Percentiles rank a stretch among this genome's conserved stretches.
Conservation (phyloP, 1,140 invertebrate genomes). For the Calosoma granatense region DNA sequence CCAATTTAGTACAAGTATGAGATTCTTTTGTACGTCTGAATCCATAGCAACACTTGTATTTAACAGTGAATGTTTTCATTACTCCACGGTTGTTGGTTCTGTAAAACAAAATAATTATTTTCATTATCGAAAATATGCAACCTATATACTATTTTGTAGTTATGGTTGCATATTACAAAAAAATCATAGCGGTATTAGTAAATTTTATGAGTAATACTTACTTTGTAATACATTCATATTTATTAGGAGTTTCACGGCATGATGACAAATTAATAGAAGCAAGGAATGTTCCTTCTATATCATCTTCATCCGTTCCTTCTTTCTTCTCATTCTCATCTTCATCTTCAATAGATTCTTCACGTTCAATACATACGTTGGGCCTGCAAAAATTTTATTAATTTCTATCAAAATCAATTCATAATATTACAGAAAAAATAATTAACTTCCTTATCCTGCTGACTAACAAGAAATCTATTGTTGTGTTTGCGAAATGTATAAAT, state of each 20-base stretch:
- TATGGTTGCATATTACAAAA: too few species aligned
- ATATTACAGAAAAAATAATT: not conserved
- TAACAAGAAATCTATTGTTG: not conserved
- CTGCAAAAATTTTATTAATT: conserved; percentile 23
- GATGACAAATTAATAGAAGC: conserved; percentile 38
- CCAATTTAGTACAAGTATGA: conserved; percentile 37
- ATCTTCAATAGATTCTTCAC: conserved; percentile 36
- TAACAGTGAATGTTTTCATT: conserved; percentile 43
- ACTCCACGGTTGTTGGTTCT: conserved; percentile 45
- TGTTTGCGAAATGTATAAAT: conserved; percentile 1
- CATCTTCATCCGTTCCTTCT: conserved; percentile 24
- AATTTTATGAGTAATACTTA: conserved; percentile 27
- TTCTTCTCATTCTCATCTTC: conserved; percentile 17
- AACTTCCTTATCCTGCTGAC: not conserved
- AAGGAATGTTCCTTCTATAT: conserved; percentile 17
- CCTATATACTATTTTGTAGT: too few species aligned
- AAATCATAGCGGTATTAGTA: too few species aligned
- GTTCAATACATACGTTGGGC: conserved; percentile 39
- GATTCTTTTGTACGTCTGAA: conserved; percentile 37
- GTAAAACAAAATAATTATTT: conserved; percentile 15
- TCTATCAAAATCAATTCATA: not conserved
- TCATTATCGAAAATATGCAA: not conserved
- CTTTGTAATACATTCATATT: conserved; percentile 46
- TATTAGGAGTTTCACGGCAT: conserved; percentile 42
- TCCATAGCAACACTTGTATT: conserved; percentile 51